Conservation (phyloP, 2,888 invertebrate species). For the Spisula solida region DNA sequence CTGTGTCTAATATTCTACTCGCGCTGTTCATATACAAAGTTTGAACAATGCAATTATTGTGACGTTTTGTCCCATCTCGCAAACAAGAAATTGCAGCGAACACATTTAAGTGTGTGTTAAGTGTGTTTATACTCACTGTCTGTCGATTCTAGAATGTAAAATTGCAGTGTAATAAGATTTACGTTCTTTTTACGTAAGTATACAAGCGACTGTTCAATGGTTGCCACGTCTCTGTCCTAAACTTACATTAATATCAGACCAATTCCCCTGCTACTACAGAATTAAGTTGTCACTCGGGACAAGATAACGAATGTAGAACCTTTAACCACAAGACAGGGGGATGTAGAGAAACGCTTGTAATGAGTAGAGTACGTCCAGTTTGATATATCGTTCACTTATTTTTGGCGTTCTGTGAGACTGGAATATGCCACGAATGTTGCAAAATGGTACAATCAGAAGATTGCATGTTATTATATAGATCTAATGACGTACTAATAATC, state of each 20-base stretch:
- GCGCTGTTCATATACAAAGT: no score
- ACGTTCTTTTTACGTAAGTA: neutral
- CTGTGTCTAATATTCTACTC: no score
- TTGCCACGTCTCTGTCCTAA: neutral
- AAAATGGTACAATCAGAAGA: neutral
- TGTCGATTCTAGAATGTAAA: no score
- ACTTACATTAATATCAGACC: neutral
- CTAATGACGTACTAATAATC: no score
- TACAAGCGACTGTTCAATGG: constrained; percentile 3
- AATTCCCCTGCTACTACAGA: neutral
- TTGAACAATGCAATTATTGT: no score
- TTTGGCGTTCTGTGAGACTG: neutral
- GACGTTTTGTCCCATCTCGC: neutral
- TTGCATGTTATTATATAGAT: no score
- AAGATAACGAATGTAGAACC: constrained; percentile 5
- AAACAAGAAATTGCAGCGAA: neutral
- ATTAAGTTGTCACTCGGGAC: constrained; percentile 23
- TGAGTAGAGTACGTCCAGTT: neutral
- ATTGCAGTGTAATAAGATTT: neutral
- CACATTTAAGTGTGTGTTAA: no score
- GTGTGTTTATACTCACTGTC: no score
- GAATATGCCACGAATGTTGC: neutral
- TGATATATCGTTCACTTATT: constrained; percentile 4
- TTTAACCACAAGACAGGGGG: constrained; percentile 4
- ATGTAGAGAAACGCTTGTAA: neutral